Evolutionary conservation across 2,113 vertebrate genomes (phyloP).

Genomic region (Engraulis encrasicolus): DNA sequence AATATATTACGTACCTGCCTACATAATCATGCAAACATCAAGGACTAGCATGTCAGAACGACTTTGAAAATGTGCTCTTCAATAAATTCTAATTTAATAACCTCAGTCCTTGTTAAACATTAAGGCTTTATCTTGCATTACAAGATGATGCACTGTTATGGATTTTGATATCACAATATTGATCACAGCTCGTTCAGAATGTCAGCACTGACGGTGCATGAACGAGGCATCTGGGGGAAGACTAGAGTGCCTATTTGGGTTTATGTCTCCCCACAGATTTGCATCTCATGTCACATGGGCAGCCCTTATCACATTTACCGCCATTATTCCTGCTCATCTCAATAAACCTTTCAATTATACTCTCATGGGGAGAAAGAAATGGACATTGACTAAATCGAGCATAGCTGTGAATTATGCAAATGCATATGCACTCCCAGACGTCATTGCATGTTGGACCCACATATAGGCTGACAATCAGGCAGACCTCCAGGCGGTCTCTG

Average conservation of each 20-base stretch:
- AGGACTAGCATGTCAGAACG: neutral
- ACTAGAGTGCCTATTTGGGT: neutral
- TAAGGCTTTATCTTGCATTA: neutral
- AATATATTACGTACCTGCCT: neutral
- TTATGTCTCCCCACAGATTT: neutral
- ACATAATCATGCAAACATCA: neutral
- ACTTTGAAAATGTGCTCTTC: neutral
- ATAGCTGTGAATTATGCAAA: conserved; percentile 5
- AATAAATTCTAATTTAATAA: neutral
- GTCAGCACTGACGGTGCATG: neutral
- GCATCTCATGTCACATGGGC: neutral
- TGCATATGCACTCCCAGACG: neutral
- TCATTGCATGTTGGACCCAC: neutral
- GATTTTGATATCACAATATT: neutral
- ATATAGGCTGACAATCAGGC: neutral
- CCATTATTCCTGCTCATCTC: conserved; percentile 9
- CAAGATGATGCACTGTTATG: neutral
- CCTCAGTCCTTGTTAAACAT: neutral
- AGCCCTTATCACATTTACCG: neutral
- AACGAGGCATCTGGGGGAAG: neutral
- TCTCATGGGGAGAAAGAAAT: neutral
- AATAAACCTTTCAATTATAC: conserved; percentile 12
- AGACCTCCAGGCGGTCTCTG: neutral
- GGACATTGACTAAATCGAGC: neutral
- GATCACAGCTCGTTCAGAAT: neutral